phyloP scores from a whole-genome alignment of 2,888 invertebrate genomes.

The Dryobotodes eremita region DNA sequence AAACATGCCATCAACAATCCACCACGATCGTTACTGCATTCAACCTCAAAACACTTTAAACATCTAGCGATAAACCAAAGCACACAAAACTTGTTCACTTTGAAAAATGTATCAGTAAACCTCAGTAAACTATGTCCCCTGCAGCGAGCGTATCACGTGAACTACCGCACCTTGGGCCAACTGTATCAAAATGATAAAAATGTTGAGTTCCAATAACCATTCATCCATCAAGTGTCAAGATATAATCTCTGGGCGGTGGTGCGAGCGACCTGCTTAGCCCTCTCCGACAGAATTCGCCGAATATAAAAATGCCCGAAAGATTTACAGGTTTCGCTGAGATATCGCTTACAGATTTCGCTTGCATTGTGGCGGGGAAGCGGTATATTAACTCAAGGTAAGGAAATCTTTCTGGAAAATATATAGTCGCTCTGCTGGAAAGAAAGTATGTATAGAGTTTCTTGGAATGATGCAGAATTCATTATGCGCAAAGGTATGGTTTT shows the following conservation, averaged over 20 bases:
- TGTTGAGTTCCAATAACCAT: slow-evolving; percentile 94
- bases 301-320: slow-evolving; percentile 90
- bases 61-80: slow-evolving; percentile 54
- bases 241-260: slow-evolving; percentile 91
- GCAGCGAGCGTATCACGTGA: slow-evolving; percentile 67
- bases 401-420: slow-evolving; percentile 45
- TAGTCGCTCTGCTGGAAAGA: slow-evolving; percentile 4
- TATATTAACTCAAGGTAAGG: slow-evolving; percentile 62
- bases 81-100: slow-evolving; percentile 60
- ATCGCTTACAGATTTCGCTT: slow-evolving; percentile 85
- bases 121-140: slow-evolving; percentile 78
- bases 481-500: background rate
- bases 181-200: slow-evolving; percentile 92
- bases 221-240: slow-evolving; percentile 95
- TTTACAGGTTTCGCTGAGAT: slow-evolving; percentile 89
- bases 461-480: background rate
- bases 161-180: slow-evolving; percentile 82
- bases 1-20: background rate
- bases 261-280: slow-evolving; percentile 88
- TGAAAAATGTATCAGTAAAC: slow-evolving; percentile 72
- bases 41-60: slow-evolving; percentile 47
- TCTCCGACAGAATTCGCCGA: slow-evolving; percentile 83
- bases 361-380: slow-evolving; percentile 78
- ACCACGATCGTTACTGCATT: slow-evolving; percentile 9
- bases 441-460: slow-evolving; percentile 6